Conservation (phyloP, 2,113 vertebrate genomes). For the Eublepharis macularius region DNA sequence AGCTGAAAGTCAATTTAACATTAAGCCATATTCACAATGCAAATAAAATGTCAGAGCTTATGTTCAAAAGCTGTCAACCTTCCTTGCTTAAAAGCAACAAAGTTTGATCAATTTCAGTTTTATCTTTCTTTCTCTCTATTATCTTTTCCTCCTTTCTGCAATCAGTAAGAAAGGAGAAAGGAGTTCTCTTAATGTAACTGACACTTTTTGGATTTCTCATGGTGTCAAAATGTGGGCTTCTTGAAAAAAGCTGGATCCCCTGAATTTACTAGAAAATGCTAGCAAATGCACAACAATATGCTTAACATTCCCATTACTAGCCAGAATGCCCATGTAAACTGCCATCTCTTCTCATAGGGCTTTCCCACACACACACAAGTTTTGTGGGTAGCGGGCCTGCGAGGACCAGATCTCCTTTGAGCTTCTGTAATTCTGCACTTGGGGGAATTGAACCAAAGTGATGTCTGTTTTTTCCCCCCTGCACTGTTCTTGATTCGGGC, state of each 20-base stretch:
- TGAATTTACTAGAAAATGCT: background rate
- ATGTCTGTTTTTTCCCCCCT: too few species aligned
- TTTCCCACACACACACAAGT: too few species aligned
- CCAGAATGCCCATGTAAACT: background rate
- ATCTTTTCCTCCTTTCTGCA: too few species aligned
- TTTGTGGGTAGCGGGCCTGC: too few species aligned
- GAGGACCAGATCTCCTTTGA: too few species aligned
- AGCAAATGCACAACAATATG: background rate
- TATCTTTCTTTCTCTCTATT: too few species aligned
- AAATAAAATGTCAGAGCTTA: constrained; percentile 32
- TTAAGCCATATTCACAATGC: constrained; percentile 17
- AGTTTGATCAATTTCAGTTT: background rate
- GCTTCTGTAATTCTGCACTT: too few species aligned
- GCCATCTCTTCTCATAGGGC: background rate
- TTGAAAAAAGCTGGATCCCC: background rate
- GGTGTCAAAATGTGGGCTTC: fast-evolving
- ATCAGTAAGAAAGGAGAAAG: too few species aligned
- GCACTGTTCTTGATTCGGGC: too few species aligned
- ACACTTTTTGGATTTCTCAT: background rate
- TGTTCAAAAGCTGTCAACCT: constrained; percentile 8
- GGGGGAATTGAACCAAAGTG: too few species aligned
- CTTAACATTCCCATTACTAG: background rate
- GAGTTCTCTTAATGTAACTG: constrained; percentile 18
- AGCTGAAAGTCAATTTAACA: background rate
- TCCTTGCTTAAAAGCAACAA: background rate